Percentiles rank a stretch among this genome's conserved stretches.
phyloP scores from a whole-genome alignment of 2,797 vertebrate species.

The Perodicticus potto region DNA sequence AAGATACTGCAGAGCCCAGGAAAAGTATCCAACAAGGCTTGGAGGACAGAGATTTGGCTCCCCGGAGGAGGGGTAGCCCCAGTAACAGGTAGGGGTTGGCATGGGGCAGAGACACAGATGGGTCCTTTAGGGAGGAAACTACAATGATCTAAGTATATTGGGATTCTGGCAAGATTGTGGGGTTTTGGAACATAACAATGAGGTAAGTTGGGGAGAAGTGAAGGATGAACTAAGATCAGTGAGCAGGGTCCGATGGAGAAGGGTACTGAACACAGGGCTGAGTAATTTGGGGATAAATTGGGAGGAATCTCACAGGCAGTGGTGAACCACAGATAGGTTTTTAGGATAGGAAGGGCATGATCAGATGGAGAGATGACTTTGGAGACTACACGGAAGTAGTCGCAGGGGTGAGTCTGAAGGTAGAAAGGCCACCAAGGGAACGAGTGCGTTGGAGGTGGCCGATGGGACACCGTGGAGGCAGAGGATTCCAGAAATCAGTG shows the following conservation, averaged over 20 bases:
- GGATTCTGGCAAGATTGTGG: not conserved
- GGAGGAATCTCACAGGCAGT: not conserved
- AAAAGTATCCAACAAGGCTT: not conserved
- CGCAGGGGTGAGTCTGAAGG: not conserved
- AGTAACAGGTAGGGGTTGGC: not conserved
- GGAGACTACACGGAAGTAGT: not conserved
- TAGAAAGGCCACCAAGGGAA: not conserved
- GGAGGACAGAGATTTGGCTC: not conserved
- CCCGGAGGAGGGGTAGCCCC: not conserved
- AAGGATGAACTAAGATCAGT: fast-evolving
- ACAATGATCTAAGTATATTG: not conserved
- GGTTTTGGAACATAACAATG: not conserved
- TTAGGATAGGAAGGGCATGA: not conserved
- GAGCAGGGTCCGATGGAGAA: fast-evolving
- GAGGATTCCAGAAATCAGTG: not conserved
- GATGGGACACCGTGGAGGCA: not conserved
- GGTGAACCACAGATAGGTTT: not conserved
- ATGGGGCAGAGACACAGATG: not conserved
- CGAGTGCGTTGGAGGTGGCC: fast-evolving
- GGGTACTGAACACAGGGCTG: fast-evolving
- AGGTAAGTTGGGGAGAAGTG: not conserved
- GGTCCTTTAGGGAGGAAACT: not conserved
- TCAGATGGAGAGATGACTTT: not conserved
- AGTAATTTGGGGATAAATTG: not conserved
- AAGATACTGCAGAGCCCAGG: not conserved